Percentiles rank a stretch among this genome's conserved stretches.
Evolutionary conservation across 2,888 invertebrate genomes (phyloP).

Genomic region (Erebia palarica): DNA sequence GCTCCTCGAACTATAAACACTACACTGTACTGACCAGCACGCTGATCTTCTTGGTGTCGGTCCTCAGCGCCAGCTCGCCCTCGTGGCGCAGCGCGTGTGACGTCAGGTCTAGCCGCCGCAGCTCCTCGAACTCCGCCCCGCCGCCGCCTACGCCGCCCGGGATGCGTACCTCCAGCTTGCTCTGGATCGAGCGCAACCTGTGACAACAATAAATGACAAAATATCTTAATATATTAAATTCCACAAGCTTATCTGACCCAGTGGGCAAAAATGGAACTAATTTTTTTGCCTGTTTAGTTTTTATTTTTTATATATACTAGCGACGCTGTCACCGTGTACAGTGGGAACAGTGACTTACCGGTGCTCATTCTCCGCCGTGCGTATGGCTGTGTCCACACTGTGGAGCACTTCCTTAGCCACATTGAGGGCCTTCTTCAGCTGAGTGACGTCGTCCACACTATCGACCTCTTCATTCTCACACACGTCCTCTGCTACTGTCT

Average conservation of each 20-base stretch:
- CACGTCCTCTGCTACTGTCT: slow-evolving; percentile 55
- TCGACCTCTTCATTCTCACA: slow-evolving; percentile 47
- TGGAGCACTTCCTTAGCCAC: slow-evolving; percentile 74
- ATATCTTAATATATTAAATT: too few species aligned
- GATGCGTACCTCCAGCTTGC: slow-evolving; percentile 68
- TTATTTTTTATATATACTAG: too few species aligned
- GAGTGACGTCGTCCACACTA: slow-evolving; percentile 53
- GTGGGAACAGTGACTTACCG: slow-evolving; percentile 50
- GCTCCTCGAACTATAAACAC: too few species aligned
- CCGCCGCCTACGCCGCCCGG: slow-evolving; percentile 52
- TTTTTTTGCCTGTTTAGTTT: too few species aligned
- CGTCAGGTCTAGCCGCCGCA: slow-evolving; percentile 62
- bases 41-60: slow-evolving; percentile 67
- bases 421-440: slow-evolving; percentile 57
- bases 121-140: slow-evolving; percentile 57
- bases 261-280: too few species aligned
- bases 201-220: neutral
- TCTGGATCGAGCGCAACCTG: slow-evolving; percentile 68
- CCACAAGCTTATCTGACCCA: too few species aligned
- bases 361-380: slow-evolving; percentile 75
- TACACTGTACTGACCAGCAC: slow-evolving; percentile 70
- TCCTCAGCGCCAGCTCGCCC: slow-evolving; percentile 57
- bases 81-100: slow-evolving; percentile 58
- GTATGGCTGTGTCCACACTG: slow-evolving; percentile 70
- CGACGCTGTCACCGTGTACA: too few species aligned